Conservation (phyloP, 2,888 invertebrate species). For the Miltochrista miniata region DNA sequence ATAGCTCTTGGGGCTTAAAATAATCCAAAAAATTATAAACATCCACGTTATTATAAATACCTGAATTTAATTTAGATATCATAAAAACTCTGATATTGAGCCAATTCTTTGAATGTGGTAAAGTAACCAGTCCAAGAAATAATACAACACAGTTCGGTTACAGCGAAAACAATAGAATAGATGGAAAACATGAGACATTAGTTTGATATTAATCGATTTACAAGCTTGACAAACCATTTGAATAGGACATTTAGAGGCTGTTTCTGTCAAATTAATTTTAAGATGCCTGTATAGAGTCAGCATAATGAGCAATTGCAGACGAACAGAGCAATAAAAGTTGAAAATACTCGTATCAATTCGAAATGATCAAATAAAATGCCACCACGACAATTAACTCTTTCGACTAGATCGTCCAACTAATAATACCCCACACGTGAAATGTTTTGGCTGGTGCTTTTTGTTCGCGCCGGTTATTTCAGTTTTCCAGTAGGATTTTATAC, state of each 20-base stretch:
- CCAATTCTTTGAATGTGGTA: constrained; percentile 51
- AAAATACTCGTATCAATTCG: constrained; percentile 56
- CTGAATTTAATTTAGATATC: constrained; percentile 49
- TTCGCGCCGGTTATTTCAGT: constrained; percentile 83
- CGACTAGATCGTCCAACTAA: constrained; percentile 83
- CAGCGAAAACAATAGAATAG: constrained; percentile 30
- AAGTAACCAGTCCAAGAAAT: constrained; percentile 34
- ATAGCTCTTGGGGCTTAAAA: constrained; percentile 22
- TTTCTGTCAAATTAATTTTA: constrained; percentile 58
- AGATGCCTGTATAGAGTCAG: constrained; percentile 26
- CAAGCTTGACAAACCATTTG: constrained; percentile 44
- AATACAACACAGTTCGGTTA: constrained; percentile 22
- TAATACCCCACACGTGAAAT: constrained; percentile 82
- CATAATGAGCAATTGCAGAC: constrained; percentile 34
- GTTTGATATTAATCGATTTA: constrained; percentile 32
- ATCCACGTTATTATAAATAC: constrained; percentile 42
- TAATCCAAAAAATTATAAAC: constrained; percentile 25
- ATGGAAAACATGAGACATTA: constrained; percentile 27
- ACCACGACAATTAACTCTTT: constrained; percentile 77
- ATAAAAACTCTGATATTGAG: constrained; percentile 56
- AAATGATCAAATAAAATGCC: constrained; percentile 67
- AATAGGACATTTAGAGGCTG: constrained; percentile 50
- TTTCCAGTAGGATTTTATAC: constrained; percentile 83
- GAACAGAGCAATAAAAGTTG: constrained; percentile 48
- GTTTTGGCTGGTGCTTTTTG: constrained; percentile 84